A percentile compares a stretch with the other conserved stretches of the same genome.
Conservation (phyloP, 1,140 invertebrate genomes). For the Drosophila busckii region DNA sequence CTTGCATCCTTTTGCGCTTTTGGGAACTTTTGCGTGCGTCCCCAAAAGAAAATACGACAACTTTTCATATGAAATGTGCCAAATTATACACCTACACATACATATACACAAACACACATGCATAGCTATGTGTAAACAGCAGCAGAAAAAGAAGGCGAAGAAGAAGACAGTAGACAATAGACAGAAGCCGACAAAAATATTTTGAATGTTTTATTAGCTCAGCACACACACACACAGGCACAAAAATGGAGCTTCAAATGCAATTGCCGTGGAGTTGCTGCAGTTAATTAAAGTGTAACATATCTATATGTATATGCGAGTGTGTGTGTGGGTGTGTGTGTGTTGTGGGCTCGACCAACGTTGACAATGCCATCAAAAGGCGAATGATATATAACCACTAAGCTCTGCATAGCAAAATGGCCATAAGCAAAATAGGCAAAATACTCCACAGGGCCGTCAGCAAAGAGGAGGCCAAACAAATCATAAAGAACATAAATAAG, state of each 20-base stretch:
- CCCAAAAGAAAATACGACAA: slow-evolving; percentile 26
- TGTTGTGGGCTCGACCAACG: slow-evolving; percentile 14
- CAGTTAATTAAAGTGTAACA: slow-evolving; percentile 59
- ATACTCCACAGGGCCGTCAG: slow-evolving; percentile 11
- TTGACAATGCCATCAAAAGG: slow-evolving; percentile 59
- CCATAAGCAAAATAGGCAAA: slow-evolving; percentile 19
- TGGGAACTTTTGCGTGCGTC: slow-evolving; percentile 38
- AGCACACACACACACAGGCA: slow-evolving; percentile 1
- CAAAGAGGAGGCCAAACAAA: slow-evolving; percentile 12
- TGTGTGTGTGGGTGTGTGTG: not conserved
- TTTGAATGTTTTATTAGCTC: slow-evolving; percentile 59
- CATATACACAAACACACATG: not conserved
- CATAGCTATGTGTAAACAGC: slow-evolving; percentile 4
- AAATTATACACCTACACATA: slow-evolving; percentile 43
- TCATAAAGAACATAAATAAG: slow-evolving; percentile 8
- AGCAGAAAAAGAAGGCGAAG: too few species aligned
- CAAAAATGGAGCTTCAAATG: slow-evolving; percentile 14
- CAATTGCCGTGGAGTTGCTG: slow-evolving; percentile 43
- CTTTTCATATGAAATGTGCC: slow-evolving; percentile 61
- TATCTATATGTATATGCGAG: not conserved
- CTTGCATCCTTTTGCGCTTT: slow-evolving; percentile 10
- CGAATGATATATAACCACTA: slow-evolving; percentile 52
- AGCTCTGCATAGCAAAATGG: slow-evolving; percentile 43
- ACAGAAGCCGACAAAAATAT: slow-evolving; percentile 58
- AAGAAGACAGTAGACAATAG: too few species aligned